These are phyloP conservation scores for Prunella strophiata DNA, from an alignment of 2,797 vertebrate genomes.

Conservation along the genomic window DNA sequence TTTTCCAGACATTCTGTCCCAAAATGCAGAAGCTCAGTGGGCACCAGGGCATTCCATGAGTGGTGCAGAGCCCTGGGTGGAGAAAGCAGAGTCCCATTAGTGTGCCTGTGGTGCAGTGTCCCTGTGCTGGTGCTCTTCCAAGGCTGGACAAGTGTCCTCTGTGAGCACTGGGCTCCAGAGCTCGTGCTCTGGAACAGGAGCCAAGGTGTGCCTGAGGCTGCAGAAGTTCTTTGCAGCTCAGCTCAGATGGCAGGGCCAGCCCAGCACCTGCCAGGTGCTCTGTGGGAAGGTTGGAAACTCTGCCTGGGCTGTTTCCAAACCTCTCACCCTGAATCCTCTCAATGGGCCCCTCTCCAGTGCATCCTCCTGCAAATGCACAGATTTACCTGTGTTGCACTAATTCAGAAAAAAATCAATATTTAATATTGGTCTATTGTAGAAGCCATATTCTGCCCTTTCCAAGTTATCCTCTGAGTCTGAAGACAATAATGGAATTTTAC, in stretches of 20 bases:
- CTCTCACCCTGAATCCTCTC: background rate
- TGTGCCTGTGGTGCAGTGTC: background rate
- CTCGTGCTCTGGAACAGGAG: background rate
- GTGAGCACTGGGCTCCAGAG: background rate
- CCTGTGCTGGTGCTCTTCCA: background rate
- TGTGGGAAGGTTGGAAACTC: background rate
- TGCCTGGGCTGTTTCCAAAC: background rate
- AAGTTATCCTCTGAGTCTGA: background rate
- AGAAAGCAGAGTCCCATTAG: background rate
- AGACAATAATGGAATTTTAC: background rate
- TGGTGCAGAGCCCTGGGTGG: background rate
- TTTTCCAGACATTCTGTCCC: conserved; percentile 59
- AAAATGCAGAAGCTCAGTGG: conserved; percentile 55
- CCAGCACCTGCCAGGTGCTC: background rate
- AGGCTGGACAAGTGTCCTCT: background rate
- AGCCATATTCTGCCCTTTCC: background rate
- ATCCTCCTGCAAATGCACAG: background rate
- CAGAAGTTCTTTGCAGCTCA: background rate
- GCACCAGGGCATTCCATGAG: conserved; percentile 43
- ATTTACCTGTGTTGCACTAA: background rate
- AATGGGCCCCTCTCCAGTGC: background rate
- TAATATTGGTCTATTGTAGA: fast-evolving
- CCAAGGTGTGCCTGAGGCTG: background rate
- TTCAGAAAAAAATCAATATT: background rate
- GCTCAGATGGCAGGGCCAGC: background rate